Evolutionary conservation across 2,888 invertebrate species (phyloP).

Genomic region (Autographa pulchrina): DNA sequence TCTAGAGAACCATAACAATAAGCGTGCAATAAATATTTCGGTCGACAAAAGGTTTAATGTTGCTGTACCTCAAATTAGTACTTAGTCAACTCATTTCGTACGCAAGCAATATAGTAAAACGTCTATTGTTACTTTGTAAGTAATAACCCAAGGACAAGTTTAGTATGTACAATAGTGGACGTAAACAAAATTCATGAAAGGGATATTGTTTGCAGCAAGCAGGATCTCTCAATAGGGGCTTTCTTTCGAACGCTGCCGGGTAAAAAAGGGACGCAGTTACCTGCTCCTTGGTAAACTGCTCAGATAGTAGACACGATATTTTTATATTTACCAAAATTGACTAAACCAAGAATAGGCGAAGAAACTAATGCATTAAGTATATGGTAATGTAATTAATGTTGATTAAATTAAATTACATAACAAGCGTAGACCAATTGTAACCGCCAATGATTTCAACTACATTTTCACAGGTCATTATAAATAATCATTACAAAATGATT

Average conservation of each 20-base stretch:
- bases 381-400: neutral
- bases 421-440: conserved; percentile 29
- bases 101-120: conserved; percentile 28
- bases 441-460: conserved; percentile 70
- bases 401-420: conserved; percentile 3
- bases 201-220: conserved; percentile 55
- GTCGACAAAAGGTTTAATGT: conserved; percentile 25
- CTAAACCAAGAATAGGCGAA: conserved; percentile 3
- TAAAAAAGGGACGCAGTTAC: conserved; percentile 85
- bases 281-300: conserved; percentile 67
- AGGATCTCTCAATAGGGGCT: conserved; percentile 67
- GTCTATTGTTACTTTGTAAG: conserved; percentile 38
- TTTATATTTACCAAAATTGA: conserved; percentile 26
- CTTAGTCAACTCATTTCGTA: conserved; percentile 24
- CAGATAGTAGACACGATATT: conserved; percentile 31
- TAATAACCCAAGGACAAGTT: conserved; percentile 44
- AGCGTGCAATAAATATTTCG: conserved; percentile 14
- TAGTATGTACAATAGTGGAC: conserved; percentile 39
- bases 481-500: conserved; percentile 42
- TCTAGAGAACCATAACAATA: conserved; percentile 31
- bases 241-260: conserved; percentile 63
- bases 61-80: conserved; percentile 41
- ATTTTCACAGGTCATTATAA: conserved; percentile 46
- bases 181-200: conserved; percentile 59
- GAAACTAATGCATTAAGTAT: no score